Evolutionary conservation across 2,888 invertebrate genomes (phyloP).

Genomic region (Galerucella nymphaeae): DNA sequence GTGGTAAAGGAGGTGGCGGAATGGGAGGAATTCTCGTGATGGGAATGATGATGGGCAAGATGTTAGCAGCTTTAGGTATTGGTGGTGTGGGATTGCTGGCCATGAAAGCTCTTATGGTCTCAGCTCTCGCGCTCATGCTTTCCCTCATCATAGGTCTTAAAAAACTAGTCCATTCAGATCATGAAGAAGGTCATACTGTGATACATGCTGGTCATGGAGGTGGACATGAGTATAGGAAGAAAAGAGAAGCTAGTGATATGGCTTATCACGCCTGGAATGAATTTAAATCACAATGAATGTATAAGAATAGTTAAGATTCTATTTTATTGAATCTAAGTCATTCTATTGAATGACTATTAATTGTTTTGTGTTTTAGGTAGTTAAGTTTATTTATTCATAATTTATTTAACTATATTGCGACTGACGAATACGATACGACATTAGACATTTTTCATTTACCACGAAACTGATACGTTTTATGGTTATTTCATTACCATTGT

Average conservation of each 20-base stretch:
- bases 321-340: not conserved
- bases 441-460: too few relatives aligned
- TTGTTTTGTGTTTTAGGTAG: too few relatives aligned
- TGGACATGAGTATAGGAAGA: slow-evolving; percentile 68
- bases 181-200: slow-evolving; percentile 66
- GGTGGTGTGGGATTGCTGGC: slow-evolving; percentile 81
- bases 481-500: too few relatives aligned
- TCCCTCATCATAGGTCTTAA: slow-evolving; percentile 81
- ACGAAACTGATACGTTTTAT: too few relatives aligned
- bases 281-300: slow-evolving; percentile 55
- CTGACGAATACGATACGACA: too few relatives aligned
- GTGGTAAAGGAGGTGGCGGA: slow-evolving; percentile 64
- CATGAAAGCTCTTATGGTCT: slow-evolving; percentile 74
- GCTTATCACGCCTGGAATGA: slow-evolving; percentile 65
- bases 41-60: slow-evolving; percentile 82
- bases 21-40: slow-evolving; percentile 70
- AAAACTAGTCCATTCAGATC: slow-evolving; percentile 72
- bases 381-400: too few relatives aligned
- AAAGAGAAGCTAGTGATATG: slow-evolving; percentile 62
- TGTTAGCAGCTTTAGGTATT: slow-evolving; percentile 79
- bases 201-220: slow-evolving; percentile 67
- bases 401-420: too few relatives aligned
- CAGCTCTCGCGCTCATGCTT: slow-evolving; percentile 79
- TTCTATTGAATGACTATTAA: not conserved
- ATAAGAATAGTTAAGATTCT: not conserved